These are phyloP conservation scores for Microctonus brassicae DNA, from an alignment of 2,888 invertebrate species.

Conservation along the genomic window DNA sequence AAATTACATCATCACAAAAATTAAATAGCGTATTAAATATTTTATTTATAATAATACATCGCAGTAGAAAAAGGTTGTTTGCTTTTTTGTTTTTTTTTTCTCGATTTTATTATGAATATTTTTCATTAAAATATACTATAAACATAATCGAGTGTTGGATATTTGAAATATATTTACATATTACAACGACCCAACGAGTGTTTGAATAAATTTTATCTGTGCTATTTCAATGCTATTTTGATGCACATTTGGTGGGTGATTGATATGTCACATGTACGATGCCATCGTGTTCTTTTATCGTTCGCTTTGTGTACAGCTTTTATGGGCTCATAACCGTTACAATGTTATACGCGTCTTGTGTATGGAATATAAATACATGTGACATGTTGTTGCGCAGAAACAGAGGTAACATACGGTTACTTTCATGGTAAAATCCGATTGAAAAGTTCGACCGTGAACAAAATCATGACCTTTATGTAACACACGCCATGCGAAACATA, in stretches of 20 bases:
- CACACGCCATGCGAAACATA: not conserved
- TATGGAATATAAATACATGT: conserved; percentile 4
- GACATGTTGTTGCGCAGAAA: not conserved
- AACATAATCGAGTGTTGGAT: too few species aligned
- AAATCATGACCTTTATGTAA: not conserved
- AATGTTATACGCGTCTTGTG: conserved; percentile 40
- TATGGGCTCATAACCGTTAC: conserved; percentile 47
- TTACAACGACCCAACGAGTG: not conserved
- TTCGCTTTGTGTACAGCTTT: conserved; percentile 37
- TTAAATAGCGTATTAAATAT: too few species aligned
- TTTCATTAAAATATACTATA: too few species aligned
- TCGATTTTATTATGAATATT: too few species aligned
- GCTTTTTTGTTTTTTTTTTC: too few species aligned
- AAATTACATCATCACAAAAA: too few species aligned
- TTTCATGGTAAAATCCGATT: not conserved
- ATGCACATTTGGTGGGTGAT: not conserved
- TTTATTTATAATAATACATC: too few species aligned
- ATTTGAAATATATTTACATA: not conserved
- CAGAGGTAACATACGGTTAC: not conserved
- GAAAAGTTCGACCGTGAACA: not conserved
- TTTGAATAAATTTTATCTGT: conserved; percentile 7
- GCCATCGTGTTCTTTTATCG: conserved; percentile 38
- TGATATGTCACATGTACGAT: not conserved
- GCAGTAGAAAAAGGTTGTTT: too few species aligned
- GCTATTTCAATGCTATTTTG: not conserved